Percentiles rank a stretch among this genome's conserved stretches.
phyloP scores from a whole-genome alignment of 2,888 invertebrate species.

The Drosophila differens region DNA sequence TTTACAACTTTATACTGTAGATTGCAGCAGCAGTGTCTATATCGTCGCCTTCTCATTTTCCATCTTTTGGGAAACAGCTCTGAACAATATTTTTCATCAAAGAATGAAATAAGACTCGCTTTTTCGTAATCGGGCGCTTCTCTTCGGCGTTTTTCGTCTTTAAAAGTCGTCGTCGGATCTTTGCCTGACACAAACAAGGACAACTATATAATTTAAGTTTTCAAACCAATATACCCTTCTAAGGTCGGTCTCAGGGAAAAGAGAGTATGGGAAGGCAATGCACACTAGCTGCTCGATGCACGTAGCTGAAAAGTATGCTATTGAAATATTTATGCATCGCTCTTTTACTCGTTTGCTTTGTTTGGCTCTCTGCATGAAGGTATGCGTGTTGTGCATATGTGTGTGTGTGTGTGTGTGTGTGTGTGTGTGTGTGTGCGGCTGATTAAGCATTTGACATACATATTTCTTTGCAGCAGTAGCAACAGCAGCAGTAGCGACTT shows the following conservation, averaged over 20 bases:
- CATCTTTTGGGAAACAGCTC: too few species aligned
- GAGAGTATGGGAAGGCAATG: neutral
- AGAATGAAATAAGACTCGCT: neutral
- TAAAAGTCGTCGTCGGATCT: neutral
- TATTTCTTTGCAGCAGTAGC: slow-evolving; percentile 56
- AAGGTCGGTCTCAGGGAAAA: too few species aligned
- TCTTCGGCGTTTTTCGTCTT: too few species aligned
- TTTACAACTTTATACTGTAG: neutral
- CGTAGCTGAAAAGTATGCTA: slow-evolving; percentile 78
- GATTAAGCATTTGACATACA: slow-evolving; percentile 80
- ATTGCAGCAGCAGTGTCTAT: neutral
- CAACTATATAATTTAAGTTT: neutral
- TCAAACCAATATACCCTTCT: neutral
- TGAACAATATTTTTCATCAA: neutral
- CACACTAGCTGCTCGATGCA: slow-evolving; percentile 44
- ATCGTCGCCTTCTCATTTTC: neutral
- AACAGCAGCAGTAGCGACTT: slow-evolving; percentile 34
- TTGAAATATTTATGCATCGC: slow-evolving; percentile 78
- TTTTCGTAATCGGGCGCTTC: neutral
- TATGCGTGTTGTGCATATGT: neutral
- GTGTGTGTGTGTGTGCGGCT: slow-evolving; percentile 55
- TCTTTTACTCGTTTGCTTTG: slow-evolving; percentile 69
- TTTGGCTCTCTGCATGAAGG: slow-evolving; percentile 39
- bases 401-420: slow-evolving; percentile 17
- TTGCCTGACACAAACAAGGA: neutral